Conservation (phyloP, 2,797 vertebrate species). For the Emys orbicularis region DNA sequence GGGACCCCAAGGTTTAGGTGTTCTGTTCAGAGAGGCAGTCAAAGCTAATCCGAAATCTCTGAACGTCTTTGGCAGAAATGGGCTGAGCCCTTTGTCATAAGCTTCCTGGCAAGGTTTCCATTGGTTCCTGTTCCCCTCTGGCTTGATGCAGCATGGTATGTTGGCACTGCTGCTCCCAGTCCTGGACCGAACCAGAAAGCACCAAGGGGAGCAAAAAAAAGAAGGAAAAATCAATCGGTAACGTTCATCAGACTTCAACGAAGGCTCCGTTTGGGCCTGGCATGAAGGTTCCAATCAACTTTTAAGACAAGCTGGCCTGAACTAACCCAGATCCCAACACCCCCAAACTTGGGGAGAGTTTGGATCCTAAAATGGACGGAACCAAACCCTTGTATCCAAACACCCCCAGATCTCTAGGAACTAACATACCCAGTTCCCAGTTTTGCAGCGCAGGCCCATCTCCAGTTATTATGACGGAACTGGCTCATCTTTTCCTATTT, state of each 20-base stretch:
- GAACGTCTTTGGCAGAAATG: background rate
- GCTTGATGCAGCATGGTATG: background rate
- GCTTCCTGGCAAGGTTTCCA: background rate
- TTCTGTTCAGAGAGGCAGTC: background rate
- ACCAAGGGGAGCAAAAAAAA: background rate
- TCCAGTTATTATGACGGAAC: background rate
- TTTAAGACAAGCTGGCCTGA: rapidly evolving
- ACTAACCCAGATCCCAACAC: background rate
- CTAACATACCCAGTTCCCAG: background rate
- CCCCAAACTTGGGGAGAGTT: background rate
- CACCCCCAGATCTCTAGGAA: rapidly evolving
- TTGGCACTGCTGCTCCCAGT: background rate
- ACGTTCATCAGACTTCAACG: background rate
- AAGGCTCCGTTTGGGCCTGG: background rate
- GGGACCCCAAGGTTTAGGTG: background rate
- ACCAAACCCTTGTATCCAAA: background rate
- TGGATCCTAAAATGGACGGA: background rate
- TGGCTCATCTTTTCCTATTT: background rate
- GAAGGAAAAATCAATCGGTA: background rate
- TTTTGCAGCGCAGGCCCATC: background rate
- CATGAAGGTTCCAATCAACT: background rate
- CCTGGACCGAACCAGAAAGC: background rate
- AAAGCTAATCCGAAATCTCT: background rate
- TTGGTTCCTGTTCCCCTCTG: background rate
- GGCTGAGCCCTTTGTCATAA: background rate